Base-by-base conservation (phyloP, 2,888 invertebrate species). In the Caradrina kadenii region DNA sequence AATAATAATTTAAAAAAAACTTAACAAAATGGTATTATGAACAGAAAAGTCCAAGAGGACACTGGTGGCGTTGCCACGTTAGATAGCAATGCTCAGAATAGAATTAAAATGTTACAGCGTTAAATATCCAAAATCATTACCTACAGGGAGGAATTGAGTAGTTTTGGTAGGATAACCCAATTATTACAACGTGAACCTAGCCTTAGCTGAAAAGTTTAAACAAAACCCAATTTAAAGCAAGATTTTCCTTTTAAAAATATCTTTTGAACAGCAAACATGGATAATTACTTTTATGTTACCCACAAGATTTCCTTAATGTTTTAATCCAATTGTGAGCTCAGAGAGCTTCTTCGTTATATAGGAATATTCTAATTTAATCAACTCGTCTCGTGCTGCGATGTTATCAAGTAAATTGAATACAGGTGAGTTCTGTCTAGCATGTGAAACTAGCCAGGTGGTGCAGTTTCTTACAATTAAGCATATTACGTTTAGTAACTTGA, bases 321-420 rank as follows among this genome's bases (percentile, higher is more conserved):
- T 54, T 66, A 74, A 72, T 49, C 21, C 8, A 48, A 45, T 75
- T 75, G 22, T 7, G 45, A 61, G 39, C 48, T 21, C 15, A 17
- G 22, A 22, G 42, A 26, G 11, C 22, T 63, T 31, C 54, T n/a
- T 48, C 26, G 21, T 42, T 11, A 22, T n/a, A 4, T 7, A 42
- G 49, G 17, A 59, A 48, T 48, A 17, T 59, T 69, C 60, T 61
- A 74, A 73, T 66, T 62, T 52, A 65, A 72, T 62, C 17, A 62
- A 19, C 31, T 55, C 15, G 31, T 66, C 66, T 60, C 13, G 22
- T n/a, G 1, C 15, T 49, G 13, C n/a, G 19, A 19, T 17, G 54
- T 54, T n/a, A 54, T 17, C 26, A 42, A 35, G 6, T 56, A 52
- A 26, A 19, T 45, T 22, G 52, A 22, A 13, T 26, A 22, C 53